These are phyloP conservation scores for Calidris pugnax DNA, from an alignment of 2,113 vertebrate species.

Conservation along the genomic window DNA sequence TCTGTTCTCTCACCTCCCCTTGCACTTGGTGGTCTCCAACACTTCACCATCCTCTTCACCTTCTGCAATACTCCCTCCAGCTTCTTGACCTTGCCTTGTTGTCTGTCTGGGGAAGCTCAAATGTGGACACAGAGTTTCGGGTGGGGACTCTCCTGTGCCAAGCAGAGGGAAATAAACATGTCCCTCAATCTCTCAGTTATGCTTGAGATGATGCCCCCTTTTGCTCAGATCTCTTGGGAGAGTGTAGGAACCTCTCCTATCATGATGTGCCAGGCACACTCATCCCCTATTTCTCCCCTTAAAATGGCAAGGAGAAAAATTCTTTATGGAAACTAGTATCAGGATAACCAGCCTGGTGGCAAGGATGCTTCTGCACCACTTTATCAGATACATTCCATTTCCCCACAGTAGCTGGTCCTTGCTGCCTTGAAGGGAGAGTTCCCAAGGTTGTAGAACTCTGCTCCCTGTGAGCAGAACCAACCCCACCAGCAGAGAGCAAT, in stretches of 20 bases:
- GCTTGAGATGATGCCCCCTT: background rate
- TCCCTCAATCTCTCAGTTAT: background rate
- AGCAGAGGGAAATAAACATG: background rate
- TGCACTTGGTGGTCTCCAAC: background rate
- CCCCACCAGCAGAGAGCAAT: background rate
- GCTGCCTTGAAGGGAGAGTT: background rate
- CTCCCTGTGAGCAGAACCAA: background rate
- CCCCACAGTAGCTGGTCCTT: background rate
- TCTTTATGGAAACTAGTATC: background rate
- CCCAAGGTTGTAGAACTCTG: background rate
- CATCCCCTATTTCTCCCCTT: background rate
- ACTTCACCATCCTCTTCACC: background rate
- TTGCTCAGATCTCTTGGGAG: background rate
- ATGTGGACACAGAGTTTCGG: background rate
- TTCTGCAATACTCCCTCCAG: background rate
- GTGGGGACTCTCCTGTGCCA: background rate
- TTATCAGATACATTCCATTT: background rate
- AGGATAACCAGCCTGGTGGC: background rate
- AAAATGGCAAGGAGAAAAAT: background rate
- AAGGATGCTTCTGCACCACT: background rate
- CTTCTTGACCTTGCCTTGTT: background rate
- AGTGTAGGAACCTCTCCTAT: background rate
- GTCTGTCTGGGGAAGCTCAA: background rate
- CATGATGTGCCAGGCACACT: background rate
- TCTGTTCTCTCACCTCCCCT: background rate